Conservation (phyloP, 1,140 invertebrate genomes). For the Formica selysi region DNA sequence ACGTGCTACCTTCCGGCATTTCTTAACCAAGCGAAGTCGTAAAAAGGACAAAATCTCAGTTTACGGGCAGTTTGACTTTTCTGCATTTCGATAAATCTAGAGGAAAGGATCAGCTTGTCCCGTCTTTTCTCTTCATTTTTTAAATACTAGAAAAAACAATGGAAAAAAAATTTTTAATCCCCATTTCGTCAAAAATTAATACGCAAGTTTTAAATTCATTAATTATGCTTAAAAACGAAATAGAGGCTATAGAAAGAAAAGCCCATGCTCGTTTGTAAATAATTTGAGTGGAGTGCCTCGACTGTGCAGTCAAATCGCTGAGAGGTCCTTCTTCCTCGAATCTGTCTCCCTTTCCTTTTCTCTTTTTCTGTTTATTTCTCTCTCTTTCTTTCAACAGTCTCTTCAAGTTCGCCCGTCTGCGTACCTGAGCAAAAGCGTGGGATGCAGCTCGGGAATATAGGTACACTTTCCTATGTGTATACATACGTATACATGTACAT, state of each 20-base stretch:
- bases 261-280: slow-evolving; percentile 53
- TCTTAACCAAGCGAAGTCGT: slow-evolving; percentile 55
- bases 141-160: slow-evolving; percentile 34
- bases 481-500: not conserved
- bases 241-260: not conserved
- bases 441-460: not conserved
- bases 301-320: slow-evolving; percentile 50
- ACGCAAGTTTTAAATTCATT: not conserved
- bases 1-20: slow-evolving; percentile 8
- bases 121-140: slow-evolving; percentile 3
- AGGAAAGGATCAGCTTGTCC: slow-evolving; percentile 54
- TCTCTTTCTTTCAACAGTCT: slow-evolving; percentile 9
- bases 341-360: slow-evolving; percentile 29
- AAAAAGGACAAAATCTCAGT: slow-evolving; percentile 45
- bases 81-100: slow-evolving; percentile 54
- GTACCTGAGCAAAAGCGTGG: slow-evolving; percentile 42
- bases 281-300: slow-evolving; percentile 58
- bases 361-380: slow-evolving; percentile 65
- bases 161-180: not conserved
- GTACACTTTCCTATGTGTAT: slow-evolving; percentile 2
- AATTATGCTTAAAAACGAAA: slow-evolving; percentile 23
- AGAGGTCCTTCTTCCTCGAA: slow-evolving; percentile 50
- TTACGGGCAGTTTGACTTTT: slow-evolving; percentile 63
- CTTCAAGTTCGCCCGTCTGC: slow-evolving; percentile 15
- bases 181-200: slow-evolving; percentile 4